Conservation (phyloP, 2,113 vertebrate species). For the Orientallactaga bullata region DNA sequence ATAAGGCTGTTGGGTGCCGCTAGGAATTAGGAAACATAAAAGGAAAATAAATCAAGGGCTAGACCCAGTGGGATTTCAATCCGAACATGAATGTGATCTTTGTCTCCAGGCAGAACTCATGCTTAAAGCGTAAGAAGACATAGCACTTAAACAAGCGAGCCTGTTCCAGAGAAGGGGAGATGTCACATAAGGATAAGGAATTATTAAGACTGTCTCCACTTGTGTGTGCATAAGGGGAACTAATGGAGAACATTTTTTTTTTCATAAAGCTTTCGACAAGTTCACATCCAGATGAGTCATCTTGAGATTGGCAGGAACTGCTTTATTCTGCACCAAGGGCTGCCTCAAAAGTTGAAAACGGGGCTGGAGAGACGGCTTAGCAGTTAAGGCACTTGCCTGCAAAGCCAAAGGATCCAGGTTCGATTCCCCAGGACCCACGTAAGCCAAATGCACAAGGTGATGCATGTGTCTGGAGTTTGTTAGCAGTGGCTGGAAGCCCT, state of each 20-base stretch:
- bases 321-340: constrained; percentile 34
- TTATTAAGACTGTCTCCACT: constrained; percentile 13
- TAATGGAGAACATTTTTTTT: constrained; percentile 55
- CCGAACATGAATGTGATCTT: constrained; percentile 3
- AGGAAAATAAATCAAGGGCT: constrained; percentile 37
- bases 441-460: no score
- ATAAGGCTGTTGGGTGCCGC: not conserved
- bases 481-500: no score
- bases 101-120: not conserved
- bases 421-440: no score
- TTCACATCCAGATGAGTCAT: constrained; percentile 64
- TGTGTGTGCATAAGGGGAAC: constrained; percentile 2
- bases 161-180: constrained; percentile 30
- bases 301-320: constrained; percentile 16
- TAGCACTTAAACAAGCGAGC: not conserved
- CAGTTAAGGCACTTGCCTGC: no score
- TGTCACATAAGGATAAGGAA: constrained; percentile 14
- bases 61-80: not conserved
- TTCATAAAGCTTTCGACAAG: constrained; percentile 60
- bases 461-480: no score
- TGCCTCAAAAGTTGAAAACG: constrained; percentile 41
- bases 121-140: constrained; percentile 31
- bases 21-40: constrained; percentile 26
- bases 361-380: no score
- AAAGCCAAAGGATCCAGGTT: no score